Evolutionary conservation across 1,140 invertebrate species (phyloP), one percentile per base, ranked within the genome.

Genomic region (Hetaerina americana): DNA sequence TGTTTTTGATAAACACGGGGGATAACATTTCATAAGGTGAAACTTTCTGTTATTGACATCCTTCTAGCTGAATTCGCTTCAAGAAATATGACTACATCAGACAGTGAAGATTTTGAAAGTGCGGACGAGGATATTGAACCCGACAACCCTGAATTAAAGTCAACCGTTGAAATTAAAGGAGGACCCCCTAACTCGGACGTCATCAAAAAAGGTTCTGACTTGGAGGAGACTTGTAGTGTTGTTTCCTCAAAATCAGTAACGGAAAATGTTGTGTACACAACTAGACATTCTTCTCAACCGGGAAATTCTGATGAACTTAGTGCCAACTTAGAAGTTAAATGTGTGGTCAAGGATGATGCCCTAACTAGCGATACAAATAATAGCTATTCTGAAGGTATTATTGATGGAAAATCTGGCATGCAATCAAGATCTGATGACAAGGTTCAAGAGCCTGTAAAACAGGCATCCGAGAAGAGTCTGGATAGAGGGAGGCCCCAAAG

Each of bases 11-110:
- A n/a, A n/a, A n/a, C n/a, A n/a, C n/a, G n/a, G n/a, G n/a, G n/a
- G n/a, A n/a, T n/a, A n/a, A n/a, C n/a, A n/a, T n/a, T n/a, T n/a
- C n/a, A n/a, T n/a, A n/a, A n/a, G n/a, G n/a, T n/a, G n/a, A n/a
- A n/a, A n/a, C n/a, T n/a, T n/a, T n/a, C n/a, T n/a, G n/a, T n/a
- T n/a, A n/a, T n/a, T n/a, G n/a, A n/a, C n/a, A n/a, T n/a, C n/a
- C n/a, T n/a, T n/a, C n/a, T n/a, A n/a, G n/a, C n/a, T n/a, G n/a
- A n/a, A n/a, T n/a, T n/a, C n/a, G n/a, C n/a, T n/a, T n/a, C n/a
- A n/a, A n/a, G n/a, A n/a, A n/a, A n/a, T n/a, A 90, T 90, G 89
- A 85, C 87, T 77, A 85, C 86, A 8, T 90, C 88, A 72, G 88
- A 90, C 72, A 90, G 88, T 79, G 89, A 90, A 75, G 87, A 85